Base-by-base conservation (phyloP, 2,888 invertebrate species). In the Drosophila conformis region DNA sequence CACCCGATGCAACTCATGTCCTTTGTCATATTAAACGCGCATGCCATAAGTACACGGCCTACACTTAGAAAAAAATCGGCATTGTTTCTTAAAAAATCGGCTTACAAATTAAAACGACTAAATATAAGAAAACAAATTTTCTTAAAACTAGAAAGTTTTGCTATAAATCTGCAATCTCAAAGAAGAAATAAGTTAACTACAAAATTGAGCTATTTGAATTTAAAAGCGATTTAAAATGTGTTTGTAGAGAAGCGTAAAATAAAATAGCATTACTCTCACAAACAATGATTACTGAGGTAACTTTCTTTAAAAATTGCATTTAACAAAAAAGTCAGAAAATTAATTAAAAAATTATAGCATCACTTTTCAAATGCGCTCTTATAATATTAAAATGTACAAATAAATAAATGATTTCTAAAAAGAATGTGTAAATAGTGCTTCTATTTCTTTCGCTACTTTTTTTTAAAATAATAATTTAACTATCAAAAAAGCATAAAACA, bases 21-120 rank as follows among this genome's bases (percentile, higher is more conserved):
- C 69, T 77, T 78, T 59, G 65, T 66, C 65, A 63, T 57, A 62
- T 57, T 56, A 51, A 63, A 54, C 53, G 33, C 42, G 38, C 46
- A 35, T 48, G 54, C 59, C 59, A 54, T 52, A 33, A 48, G 61
- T 46, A 15, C 13, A 49, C 35, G 18, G 25, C 8, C 46, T 27
- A 48, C 35, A 21, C 54, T 36, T 15, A 15, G 15, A 21, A 21
- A 21, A 21, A 15, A 25, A 46, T 2, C n/a, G 0, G n/a, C 4
- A n/a, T 5, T 11, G 21, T 21, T 11, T 11, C 5, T 11, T 42
- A 21, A 5, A 42, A 21, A 40, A 42, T 42, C 2, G 2, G 2
- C 21, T 6, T 21, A 5, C 1, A 21, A 42, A 21, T 21, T 11
- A 11, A 1, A 21, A 21, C 11, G 11, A 10, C 5, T 4, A 21